Conservation (phyloP, 2,113 vertebrate genomes). For the Callaeas wilsoni region DNA sequence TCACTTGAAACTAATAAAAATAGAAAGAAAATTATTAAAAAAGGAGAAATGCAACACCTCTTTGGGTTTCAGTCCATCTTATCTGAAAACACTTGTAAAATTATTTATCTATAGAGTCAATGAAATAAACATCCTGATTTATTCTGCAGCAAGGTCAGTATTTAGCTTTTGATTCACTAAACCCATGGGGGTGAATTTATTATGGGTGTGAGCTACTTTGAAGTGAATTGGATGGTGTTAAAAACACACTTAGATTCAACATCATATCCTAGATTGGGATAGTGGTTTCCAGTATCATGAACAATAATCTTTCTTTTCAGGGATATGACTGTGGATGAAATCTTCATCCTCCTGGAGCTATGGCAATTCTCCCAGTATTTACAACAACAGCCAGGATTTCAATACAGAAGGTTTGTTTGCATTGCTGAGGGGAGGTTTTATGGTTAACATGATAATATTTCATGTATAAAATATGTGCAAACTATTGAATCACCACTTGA, state of each 20-base stretch:
- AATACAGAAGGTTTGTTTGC: neutral
- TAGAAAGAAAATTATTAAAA: neutral
- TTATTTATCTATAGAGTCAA: neutral
- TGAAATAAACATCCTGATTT: neutral
- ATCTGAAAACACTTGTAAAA: neutral
- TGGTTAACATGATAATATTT: neutral
- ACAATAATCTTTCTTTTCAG: neutral
- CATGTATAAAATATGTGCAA: neutral
- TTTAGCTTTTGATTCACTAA: neutral
- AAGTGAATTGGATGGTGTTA: neutral
- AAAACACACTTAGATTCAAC: neutral
- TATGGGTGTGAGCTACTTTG: neutral
- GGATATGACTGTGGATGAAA: neutral
- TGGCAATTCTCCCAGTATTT: neutral
- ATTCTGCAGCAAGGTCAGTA: neutral
- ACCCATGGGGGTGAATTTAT: neutral
- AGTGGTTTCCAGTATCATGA: neutral
- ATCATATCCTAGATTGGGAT: neutral
- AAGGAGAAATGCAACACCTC: neutral
- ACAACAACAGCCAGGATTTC: neutral
- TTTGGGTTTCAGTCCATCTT: neutral
- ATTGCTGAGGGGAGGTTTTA: neutral
- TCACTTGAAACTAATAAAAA: neutral
- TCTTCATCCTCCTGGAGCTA: neutral
- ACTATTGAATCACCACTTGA: neutral